A percentile compares a stretch with the other conserved stretches of the same genome.
Conservation (phyloP, 1,140 invertebrate species). For the Drosophila pectinifera region DNA sequence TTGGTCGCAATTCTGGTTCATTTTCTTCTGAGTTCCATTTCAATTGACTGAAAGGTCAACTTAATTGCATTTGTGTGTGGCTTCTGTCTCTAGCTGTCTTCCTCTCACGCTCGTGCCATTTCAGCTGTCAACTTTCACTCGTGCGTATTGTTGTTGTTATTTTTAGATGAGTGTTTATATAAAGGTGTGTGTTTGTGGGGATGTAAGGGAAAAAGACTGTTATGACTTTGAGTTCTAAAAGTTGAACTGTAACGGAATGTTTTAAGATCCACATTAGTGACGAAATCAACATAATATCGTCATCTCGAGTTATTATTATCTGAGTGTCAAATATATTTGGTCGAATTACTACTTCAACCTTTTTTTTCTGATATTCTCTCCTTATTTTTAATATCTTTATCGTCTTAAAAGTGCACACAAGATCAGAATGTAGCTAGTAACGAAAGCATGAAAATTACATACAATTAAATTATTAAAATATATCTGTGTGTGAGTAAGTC, state of each 20-base stretch:
- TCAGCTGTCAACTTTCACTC: constrained; percentile 46
- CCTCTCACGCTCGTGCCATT: constrained; percentile 15
- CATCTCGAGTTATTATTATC: background rate
- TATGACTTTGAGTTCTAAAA: background rate
- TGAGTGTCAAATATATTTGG: background rate
- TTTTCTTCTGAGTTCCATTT: constrained; percentile 29
- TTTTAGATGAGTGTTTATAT: constrained; percentile 23
- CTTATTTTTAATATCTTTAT: too few species aligned
- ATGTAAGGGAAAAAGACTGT: background rate
- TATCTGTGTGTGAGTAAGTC: background rate
- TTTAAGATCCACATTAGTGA: constrained; percentile 29
- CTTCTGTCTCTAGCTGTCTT: constrained; percentile 11
- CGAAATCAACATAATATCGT: background rate
- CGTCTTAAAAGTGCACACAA: background rate
- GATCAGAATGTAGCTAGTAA: background rate
- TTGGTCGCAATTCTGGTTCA: constrained; percentile 31
- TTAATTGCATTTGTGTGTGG: constrained; percentile 35
- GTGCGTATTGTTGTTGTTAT: constrained; percentile 33
- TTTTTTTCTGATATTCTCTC: background rate
- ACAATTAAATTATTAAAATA: too few species aligned
- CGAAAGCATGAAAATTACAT: background rate
- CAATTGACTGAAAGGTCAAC: constrained; percentile 59
- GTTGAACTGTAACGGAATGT: constrained; percentile 14
- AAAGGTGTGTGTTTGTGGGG: constrained; percentile 3
- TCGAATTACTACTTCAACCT: background rate